Evolutionary conservation across 1,140 invertebrate genomes (phyloP).

Genomic region (Leptonema lineaticorne): DNA sequence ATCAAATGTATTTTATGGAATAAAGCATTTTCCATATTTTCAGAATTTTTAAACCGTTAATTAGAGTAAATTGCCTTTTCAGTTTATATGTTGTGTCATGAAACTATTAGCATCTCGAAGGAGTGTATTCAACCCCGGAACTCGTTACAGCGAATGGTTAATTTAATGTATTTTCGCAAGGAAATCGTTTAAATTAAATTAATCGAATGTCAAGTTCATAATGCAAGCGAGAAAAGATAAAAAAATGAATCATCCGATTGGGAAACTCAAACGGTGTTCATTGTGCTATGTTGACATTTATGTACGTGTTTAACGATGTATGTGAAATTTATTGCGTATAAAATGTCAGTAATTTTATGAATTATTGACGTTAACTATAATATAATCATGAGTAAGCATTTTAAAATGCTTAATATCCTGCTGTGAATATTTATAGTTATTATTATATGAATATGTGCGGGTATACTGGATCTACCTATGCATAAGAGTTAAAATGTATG

Average conservation of each 20-base stretch:
- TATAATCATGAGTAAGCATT: too few species aligned
- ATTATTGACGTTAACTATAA: slow-evolving; percentile 12
- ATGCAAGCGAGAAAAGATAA: neutral
- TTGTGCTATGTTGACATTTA: neutral
- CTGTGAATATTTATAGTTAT: too few species aligned
- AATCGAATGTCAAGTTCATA: slow-evolving; percentile 7
- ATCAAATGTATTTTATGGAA: too few species aligned
- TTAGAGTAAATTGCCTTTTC: too few species aligned
- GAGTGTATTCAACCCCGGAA: neutral
- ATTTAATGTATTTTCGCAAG: neutral
- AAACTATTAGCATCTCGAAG: too few species aligned
- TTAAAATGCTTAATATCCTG: too few species aligned
- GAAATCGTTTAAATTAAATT: neutral
- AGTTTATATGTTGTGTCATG: too few species aligned
- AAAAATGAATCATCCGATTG: neutral
- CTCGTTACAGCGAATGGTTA: neutral
- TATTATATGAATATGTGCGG: too few species aligned
- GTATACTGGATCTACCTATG: too few species aligned
- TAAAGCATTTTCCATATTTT: too few species aligned
- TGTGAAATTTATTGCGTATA: neutral
- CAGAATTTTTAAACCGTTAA: too few species aligned
- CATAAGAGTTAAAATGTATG: too few species aligned
- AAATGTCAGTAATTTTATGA: neutral
- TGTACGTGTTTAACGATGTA: neutral
- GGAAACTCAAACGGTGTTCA: neutral